Evolutionary conservation across 2,888 invertebrate genomes (phyloP), one percentile per base, ranked within the genome.

Genomic region (Amorpha juglandis): DNA sequence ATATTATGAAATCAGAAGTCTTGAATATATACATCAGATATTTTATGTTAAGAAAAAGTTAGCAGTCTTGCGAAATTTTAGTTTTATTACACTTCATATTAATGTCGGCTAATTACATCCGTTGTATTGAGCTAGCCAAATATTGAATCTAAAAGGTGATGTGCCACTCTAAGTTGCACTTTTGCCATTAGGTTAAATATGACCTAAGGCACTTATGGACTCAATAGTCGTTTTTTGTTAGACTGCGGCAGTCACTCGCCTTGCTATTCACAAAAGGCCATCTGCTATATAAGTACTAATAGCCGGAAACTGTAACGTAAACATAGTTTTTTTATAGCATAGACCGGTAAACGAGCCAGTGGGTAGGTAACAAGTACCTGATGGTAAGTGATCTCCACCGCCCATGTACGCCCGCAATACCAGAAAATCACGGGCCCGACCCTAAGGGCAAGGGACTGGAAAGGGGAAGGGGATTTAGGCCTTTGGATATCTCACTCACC

Each of bases 181-280:
- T n/a, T 33, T 6, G 53, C 50, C 50, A 35, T n/a, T 6, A 33
- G 33, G 33, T 1, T 53, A 53, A 53, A 27, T 52, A 52, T 33
- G 7, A 35, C 53, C 53, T 35, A 33, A 53, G 53, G 53, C 53
- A 33, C 27, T 53, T 52, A 19, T 6, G 27, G 8, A 33, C 53
- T 2, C 45, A 12, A 45, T 45, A 45, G n/a, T n/a, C 12, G 14
- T 27, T 14, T 52, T 14, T 14, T 53, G 21, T 52, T 27, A 27
- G 33, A 33, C 14, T 38, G 7, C 42, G 58, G 19, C 58, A 35
- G 16, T 9, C 16, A 42, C 19, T 58, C 35, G 42, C 16, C 19
- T 45, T 45, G 45, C 11, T 45, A 19, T 53, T n/a, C n/a, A 53
- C n/a, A 14, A 53, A 53, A 53, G 33, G n/a, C 33, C n/a, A 35